A percentile compares a stretch with the other conserved stretches of the same genome.
These are phyloP conservation scores for Ennomos erosarius DNA, from an alignment of 2,888 invertebrate genomes.

Conservation along the genomic window DNA sequence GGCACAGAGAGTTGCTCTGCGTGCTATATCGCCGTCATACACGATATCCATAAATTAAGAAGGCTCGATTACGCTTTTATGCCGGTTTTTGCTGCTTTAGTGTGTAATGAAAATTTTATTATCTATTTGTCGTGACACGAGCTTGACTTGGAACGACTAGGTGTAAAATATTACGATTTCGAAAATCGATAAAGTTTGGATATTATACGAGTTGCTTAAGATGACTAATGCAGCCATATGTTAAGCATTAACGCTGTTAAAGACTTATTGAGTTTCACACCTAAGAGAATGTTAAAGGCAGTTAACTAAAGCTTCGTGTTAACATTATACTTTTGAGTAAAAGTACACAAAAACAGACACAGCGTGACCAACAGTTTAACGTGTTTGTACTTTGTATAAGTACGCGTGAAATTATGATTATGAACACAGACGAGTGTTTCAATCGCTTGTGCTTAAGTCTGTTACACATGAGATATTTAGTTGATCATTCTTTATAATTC, in stretches of 20 bases:
- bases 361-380: conserved; percentile 78
- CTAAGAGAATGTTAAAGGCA: conserved; percentile 25
- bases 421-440: conserved; percentile 64
- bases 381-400: conserved; percentile 71
- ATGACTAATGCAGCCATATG: conserved; percentile 37
- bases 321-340: conserved; percentile 41
- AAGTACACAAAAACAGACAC: conserved; percentile 61
- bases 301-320: conserved; percentile 34
- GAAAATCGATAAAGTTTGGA: conserved; percentile 32
- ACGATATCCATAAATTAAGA: conserved; percentile 37
- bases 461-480: conserved; percentile 2
- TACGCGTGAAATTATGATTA: conserved; percentile 81
- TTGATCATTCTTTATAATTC: background rate
- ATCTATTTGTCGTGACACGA: conserved; percentile 37
- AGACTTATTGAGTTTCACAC: conserved; percentile 30
- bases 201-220: conserved; percentile 28
- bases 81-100: conserved; percentile 37
- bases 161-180: conserved; percentile 35
- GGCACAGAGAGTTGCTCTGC: conserved; percentile 22
- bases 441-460: conserved; percentile 40
- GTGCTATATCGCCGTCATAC: conserved; percentile 25
- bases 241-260: conserved; percentile 28
- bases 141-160: conserved; percentile 21
- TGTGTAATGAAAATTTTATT: conserved; percentile 40
- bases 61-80: conserved; percentile 37